Evolutionary conservation across 2,113 vertebrate genomes (phyloP).

Genomic region (Motacilla tschutschensis): DNA sequence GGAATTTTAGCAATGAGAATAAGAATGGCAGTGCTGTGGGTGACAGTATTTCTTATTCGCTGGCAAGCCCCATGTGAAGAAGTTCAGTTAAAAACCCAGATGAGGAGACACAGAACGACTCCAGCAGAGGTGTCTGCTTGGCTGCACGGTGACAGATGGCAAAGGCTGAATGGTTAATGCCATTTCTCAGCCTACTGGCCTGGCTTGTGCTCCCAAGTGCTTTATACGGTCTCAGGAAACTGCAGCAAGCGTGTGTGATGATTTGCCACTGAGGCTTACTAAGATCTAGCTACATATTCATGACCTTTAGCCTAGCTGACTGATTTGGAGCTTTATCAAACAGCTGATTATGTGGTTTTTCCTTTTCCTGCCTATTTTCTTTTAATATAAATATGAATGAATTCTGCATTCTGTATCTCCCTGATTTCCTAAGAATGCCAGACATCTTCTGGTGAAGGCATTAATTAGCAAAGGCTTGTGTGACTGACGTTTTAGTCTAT

Average conservation of each 20-base stretch:
- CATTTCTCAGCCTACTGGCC: not conserved
- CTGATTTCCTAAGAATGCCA: constrained; percentile 13
- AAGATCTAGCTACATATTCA: not conserved
- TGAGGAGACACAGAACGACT: not conserved
- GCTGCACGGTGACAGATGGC: not conserved
- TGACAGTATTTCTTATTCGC: not conserved
- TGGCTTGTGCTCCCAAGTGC: not conserved
- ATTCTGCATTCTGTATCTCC: not conserved
- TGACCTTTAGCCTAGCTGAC: not conserved
- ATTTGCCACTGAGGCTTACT: not conserved
- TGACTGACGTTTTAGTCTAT: not conserved
- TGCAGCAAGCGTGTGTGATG: not conserved
- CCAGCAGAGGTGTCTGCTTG: not conserved
- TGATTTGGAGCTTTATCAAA: constrained; percentile 7
- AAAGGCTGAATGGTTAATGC: not conserved
- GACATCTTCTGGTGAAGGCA: not conserved
- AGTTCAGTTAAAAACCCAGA: not conserved
- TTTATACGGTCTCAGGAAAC: not conserved
- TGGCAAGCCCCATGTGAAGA: not conserved
- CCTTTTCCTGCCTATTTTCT: not conserved
- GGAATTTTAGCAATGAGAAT: not conserved
- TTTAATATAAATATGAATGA: constrained; percentile 9
- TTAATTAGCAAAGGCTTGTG: constrained; percentile 25
- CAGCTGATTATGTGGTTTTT: not conserved
- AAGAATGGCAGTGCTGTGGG: not conserved